These are phyloP conservation scores for Melolontha melolontha DNA, from an alignment of 2,888 invertebrate genomes.

Conservation along the genomic window DNA sequence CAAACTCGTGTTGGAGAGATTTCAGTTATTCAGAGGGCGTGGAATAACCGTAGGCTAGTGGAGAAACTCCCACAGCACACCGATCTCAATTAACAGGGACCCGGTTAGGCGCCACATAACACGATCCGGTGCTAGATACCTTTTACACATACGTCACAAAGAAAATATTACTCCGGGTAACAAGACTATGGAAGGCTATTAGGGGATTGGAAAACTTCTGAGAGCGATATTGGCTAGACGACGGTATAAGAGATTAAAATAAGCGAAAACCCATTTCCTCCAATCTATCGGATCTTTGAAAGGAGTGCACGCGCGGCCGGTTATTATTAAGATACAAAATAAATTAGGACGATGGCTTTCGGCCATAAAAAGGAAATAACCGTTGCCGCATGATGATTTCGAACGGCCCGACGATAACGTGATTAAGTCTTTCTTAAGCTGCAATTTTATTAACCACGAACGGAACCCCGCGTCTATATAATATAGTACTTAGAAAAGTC, in stretches of 20 bases:
- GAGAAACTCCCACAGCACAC: slow-evolving; percentile 15
- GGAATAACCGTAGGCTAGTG: slow-evolving; percentile 21
- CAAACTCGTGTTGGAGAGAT: slow-evolving; percentile 5
- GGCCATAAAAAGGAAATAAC: slow-evolving; percentile 50
- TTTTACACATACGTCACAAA: slow-evolving; percentile 12
- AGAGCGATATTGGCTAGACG: slow-evolving; percentile 14
- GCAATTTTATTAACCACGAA: slow-evolving; percentile 25
- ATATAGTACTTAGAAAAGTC: too few species aligned
- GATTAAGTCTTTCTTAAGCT: slow-evolving; percentile 36
- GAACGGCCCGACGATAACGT: slow-evolving; percentile 26
- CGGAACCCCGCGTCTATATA: too few species aligned
- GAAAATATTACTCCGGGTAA: slow-evolving; percentile 21
- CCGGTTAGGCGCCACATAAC: slow-evolving; percentile 18
- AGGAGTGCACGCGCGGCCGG: slow-evolving; percentile 36
- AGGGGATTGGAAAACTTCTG: slow-evolving; percentile 35
- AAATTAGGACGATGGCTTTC: slow-evolving; percentile 51
- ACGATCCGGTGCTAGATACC: neutral
- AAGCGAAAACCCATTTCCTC: slow-evolving; percentile 33
- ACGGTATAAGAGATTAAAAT: slow-evolving; percentile 34
- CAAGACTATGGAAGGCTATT: slow-evolving; percentile 10
- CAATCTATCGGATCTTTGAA: slow-evolving; percentile 38
- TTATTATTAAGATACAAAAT: slow-evolving; percentile 52
- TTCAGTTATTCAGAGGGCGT: slow-evolving; percentile 30
- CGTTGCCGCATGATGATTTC: slow-evolving; percentile 42
- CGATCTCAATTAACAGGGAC: slow-evolving; percentile 33